Evolutionary conservation across 2,888 invertebrate genomes (phyloP).

Genomic region (Philaethria dido): DNA sequence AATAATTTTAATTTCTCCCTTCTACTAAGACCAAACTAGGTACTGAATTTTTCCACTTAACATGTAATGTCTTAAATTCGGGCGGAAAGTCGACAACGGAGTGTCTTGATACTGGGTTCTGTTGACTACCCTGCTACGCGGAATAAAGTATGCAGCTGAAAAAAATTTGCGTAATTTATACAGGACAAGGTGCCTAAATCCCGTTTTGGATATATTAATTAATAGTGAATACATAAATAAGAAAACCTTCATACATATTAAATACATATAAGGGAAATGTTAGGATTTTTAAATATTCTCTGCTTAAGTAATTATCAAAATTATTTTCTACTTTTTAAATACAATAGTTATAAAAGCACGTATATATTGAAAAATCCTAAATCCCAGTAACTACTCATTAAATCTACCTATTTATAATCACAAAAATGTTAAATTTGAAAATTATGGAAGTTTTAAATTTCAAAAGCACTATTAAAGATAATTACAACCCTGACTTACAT

Average conservation of each 20-base stretch:
- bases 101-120: no score
- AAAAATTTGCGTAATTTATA: background rate
- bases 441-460: background rate
- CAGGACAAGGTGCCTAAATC: background rate
- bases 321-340: background rate
- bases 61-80: no score
- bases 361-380: background rate
- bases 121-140: no score
- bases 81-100: no score
- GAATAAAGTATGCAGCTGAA: no score
- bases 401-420: constrained; percentile 1
- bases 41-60: no score
- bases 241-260: background rate
- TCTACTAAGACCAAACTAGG: no score
- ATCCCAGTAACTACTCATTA: constrained; percentile 1
- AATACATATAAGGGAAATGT: background rate
- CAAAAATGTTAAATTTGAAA: background rate
- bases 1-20: no score
- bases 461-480: constrained; percentile 5
- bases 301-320: background rate
- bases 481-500: constrained; percentile 15
- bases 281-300: background rate
- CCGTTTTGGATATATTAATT: background rate
- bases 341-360: background rate
- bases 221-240: background rate